Evolutionary conservation across 2,888 invertebrate genomes (phyloP).

Genomic region (Monoplex corrugatus): DNA sequence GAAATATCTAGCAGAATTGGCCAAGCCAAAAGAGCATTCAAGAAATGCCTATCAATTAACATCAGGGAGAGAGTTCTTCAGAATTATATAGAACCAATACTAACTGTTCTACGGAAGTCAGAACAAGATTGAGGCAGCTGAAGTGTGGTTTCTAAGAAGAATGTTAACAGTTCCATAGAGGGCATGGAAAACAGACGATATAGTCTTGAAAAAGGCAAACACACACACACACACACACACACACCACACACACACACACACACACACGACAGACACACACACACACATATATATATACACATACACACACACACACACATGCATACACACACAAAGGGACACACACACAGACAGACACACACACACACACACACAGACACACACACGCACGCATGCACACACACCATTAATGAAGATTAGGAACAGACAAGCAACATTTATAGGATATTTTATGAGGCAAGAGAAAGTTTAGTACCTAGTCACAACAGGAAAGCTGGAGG

Average conservation of each 20-base stretch:
- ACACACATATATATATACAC: neutral
- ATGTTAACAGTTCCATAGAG: neutral
- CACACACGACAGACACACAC: neutral
- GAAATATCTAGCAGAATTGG: too few species aligned
- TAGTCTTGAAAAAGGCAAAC: neutral
- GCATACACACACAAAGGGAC: neutral
- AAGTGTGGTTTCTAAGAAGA: neutral
- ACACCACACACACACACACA: neutral
- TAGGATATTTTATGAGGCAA: neutral
- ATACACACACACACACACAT: neutral
- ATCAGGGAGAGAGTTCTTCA: too few species aligned
- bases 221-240: neutral
- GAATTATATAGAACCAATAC: too few species aligned
- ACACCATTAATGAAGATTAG: too few species aligned
- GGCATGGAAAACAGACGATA: too few species aligned
- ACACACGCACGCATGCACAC: neutral
- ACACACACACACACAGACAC: neutral
- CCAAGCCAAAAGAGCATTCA: too few species aligned
- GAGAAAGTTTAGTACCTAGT: neutral
- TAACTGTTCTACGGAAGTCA: too few species aligned
- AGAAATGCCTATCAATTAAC: too few species aligned
- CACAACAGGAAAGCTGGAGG: too few species aligned
- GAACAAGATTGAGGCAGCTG: neutral
- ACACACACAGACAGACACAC: neutral
- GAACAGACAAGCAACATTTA: too few species aligned